Evolutionary conservation across 2,888 invertebrate genomes (phyloP), one percentile per base, ranked within the genome.

Genomic region (Apodemia duryi): DNA sequence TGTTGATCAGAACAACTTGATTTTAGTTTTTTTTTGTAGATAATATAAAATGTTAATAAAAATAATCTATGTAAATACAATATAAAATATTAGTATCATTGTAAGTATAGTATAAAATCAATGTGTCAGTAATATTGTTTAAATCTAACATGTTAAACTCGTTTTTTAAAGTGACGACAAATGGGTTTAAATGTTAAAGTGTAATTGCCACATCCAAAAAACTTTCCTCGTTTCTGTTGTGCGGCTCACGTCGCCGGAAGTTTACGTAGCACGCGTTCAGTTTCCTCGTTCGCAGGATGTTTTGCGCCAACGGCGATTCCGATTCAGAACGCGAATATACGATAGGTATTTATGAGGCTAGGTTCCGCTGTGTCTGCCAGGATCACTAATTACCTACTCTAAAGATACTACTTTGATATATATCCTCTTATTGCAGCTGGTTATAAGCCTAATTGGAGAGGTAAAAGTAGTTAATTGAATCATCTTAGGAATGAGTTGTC

Each of bases 261-360:
- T 85, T 84, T 84, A 83, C 77, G 71, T 77, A 76, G 81, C 84
- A 82, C 84, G 85, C 82, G 78, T 79, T 72, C 75, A 67, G 80
- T 80, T 85, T 88, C 86, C 88, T 84, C 79, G 79, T 81, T 78
- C 74, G 79, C 79, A 77, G 76, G 86, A 87, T 87, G 86, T 87
- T 86, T 86, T 76, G 70, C 66, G 64, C 66, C 46, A 57, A 52
- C 32, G 41, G 11, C 57, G 67, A 66, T 67, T 64, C 68, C 64
- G 64, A 70, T 70, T 70, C 69, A 63, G 66, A 69, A 70, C 68
- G 64, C 54, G 61, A 57, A 57, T 57, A 29, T 66, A 66, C 62
- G 49, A 49, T 62, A n/a, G 69, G 68, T 70, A 71, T 70, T 71
- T 71, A 68, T 65, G 68, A 64, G 67, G 62, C 65, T 66, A 65